Conservation (phyloP, 2,113 vertebrate species). For the Mormoops blainvillei region DNA sequence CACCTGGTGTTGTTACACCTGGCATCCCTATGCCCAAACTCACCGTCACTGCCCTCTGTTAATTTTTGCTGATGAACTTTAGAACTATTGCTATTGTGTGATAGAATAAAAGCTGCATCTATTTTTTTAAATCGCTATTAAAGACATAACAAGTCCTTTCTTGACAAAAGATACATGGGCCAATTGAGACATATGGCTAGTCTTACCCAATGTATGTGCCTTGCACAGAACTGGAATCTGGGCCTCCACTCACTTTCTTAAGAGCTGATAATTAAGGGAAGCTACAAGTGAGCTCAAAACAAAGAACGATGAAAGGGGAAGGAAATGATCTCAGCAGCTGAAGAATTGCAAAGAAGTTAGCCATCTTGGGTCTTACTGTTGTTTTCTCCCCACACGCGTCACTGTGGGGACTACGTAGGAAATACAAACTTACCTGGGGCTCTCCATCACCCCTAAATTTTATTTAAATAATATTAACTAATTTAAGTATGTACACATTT, state of each 20-base stretch:
- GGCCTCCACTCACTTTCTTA: conserved; percentile 59
- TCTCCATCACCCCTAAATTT: neutral
- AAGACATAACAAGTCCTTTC: conserved; percentile 54
- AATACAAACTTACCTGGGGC: neutral
- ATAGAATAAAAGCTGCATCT: conserved; percentile 34
- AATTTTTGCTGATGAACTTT: conserved; percentile 17
- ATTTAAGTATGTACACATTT: neutral
- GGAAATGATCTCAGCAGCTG: neutral
- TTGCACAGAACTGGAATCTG: conserved; percentile 63
- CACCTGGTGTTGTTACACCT: neutral
- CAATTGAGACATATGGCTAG: conserved; percentile 67
- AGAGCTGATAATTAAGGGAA: conserved; percentile 66
- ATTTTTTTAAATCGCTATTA: conserved; percentile 54
- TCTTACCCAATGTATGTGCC: conserved; percentile 63
- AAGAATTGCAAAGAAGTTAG: neutral
- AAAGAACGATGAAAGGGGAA: neutral
- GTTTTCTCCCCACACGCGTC: neutral
- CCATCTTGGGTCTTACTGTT: neutral
- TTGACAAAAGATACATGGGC: conserved; percentile 55
- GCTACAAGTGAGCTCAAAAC: conserved; percentile 55
- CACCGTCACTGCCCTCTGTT: neutral
- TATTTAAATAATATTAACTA: neutral
- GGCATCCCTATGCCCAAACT: neutral
- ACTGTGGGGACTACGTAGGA: neutral
- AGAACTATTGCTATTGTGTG: neutral